A percentile compares a stretch with the other conserved stretches of the same genome.
Evolutionary conservation across 2,797 vertebrate genomes (phyloP).

Genomic region (Alauda arvensis): DNA sequence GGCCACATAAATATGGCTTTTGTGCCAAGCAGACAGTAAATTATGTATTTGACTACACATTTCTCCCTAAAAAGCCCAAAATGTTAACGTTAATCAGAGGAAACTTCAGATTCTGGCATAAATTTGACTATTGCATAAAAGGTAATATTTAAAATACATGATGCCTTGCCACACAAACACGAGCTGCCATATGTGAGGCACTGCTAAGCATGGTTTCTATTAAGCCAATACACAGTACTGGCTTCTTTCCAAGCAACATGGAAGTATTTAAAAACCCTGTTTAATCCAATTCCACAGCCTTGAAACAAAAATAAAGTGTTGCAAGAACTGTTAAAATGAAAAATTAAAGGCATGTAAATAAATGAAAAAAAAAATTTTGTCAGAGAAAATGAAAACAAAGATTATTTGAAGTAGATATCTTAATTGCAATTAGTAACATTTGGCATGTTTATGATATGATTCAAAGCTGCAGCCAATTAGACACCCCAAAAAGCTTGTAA

Average conservation of each 20-base stretch:
- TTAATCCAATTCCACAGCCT: slow-evolving; percentile 52
- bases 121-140: slow-evolving; percentile 27
- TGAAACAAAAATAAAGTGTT: slow-evolving; percentile 61
- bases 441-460: slow-evolving; percentile 45
- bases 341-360: slow-evolving; percentile 61
- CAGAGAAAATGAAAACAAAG: slow-evolving; percentile 51
- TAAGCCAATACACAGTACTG: slow-evolving; percentile 43
- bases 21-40: slow-evolving; percentile 39
- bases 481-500: slow-evolving; percentile 60
- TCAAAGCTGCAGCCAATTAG: slow-evolving; percentile 60
- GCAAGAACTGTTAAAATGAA: slow-evolving; percentile 45
- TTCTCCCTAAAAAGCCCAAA: slow-evolving; percentile 16
- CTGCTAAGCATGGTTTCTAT: slow-evolving; percentile 44
- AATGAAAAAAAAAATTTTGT: slow-evolving; percentile 28
- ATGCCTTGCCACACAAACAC: slow-evolving; percentile 27
- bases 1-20: slow-evolving; percentile 5
- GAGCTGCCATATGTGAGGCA: slow-evolving; percentile 44
- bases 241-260: slow-evolving; percentile 49
- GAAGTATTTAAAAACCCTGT: slow-evolving; percentile 50
- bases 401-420: slow-evolving; percentile 60
- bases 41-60: slow-evolving; percentile 22
- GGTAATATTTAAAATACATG: slow-evolving; percentile 55
- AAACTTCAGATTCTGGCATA: slow-evolving; percentile 55
- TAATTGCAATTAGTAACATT: slow-evolving; percentile 66
- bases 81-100: slow-evolving; percentile 57